A percentile compares a stretch with the other conserved stretches of the same genome.
phyloP scores from a whole-genome alignment of 2,797 vertebrate genomes.

The Smutsia temminckii region DNA sequence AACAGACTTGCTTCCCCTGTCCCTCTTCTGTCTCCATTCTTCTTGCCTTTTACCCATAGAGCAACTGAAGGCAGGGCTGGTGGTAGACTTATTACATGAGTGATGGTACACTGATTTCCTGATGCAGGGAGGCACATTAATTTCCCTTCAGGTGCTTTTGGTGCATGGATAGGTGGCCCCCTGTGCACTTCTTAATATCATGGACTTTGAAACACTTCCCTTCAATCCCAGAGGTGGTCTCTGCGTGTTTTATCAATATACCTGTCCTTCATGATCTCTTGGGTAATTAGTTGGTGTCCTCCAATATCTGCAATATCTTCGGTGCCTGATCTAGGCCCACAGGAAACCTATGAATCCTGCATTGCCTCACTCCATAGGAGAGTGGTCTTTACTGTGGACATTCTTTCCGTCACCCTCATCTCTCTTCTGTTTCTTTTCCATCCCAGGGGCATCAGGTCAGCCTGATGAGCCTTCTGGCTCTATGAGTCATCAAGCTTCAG shows the following conservation, averaged over 20 bases:
- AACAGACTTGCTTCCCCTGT: background rate
- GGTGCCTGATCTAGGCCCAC: background rate
- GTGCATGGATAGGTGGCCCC: background rate
- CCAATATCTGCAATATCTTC: background rate
- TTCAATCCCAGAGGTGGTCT: background rate
- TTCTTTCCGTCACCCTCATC: background rate
- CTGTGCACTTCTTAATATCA: background rate
- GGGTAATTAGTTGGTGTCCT: background rate
- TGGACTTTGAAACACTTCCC: background rate
- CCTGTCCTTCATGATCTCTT: background rate
- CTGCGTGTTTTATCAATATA: background rate
- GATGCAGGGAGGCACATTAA: background rate
- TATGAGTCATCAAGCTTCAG: background rate
- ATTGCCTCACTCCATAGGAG: background rate
- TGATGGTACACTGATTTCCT: background rate
- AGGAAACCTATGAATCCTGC: background rate
- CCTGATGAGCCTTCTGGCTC: background rate
- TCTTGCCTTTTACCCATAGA: background rate
- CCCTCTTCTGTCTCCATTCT: background rate
- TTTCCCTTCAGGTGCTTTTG: background rate
- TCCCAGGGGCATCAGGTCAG: conserved; percentile 39
- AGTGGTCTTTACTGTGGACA: background rate
- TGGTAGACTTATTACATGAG: background rate
- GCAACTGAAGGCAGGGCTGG: background rate
- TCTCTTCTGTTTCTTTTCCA: background rate